Evolutionary conservation across 64 coral and sea anemone species (phyloP), one percentile per base, ranked within the genome.

Genomic region (Montipora capricornis): DNA sequence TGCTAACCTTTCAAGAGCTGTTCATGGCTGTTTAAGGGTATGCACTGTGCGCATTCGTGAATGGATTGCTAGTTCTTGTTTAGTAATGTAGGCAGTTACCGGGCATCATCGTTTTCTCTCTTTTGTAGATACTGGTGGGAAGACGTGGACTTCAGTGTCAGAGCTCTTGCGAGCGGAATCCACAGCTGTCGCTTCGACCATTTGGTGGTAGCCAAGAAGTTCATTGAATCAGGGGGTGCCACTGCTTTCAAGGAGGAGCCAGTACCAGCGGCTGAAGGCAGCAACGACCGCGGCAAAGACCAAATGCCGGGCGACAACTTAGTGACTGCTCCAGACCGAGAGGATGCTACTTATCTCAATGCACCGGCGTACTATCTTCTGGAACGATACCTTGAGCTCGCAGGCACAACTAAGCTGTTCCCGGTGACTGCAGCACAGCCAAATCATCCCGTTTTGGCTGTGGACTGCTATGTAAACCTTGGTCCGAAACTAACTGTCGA

Each of bases 391-490:
- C 61, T 98, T 20, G 91, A 80, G 68, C 67, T 93, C 11, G 89
- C 67, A 71, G 94, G 91, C 78, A 79, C 94, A 10, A 47, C 77
- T 4, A 93, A 90, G 73, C 88, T 98, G 20, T 98, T 98, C 70
- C 91, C 87, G 7, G 87, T 85, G 6, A 81, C 97, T 24, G 88
- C 49, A 74, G 91, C 87, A 48, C 95, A 94, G 14, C 48, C 91
- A 4, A 44, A 93, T 9, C 88, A 98, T 70, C 97, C 97, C 8
- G 94, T 98, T 4, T 82, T 98, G 15, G 84, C 88, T 26, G 75
- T 98, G 13, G 89, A 98, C 91, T 91, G 91, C 61, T 98, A 95
- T 75, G 88, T 98, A 0, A 95, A 98, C 46, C 81, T 98, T 59
- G 97, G 97, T 8, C 94, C 97, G 8, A 93, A 86, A 22, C 71